Percentiles rank a stretch among this genome's conserved stretches.
Conservation (phyloP, 2,888 invertebrate species). For the Xiphydria camelus region DNA sequence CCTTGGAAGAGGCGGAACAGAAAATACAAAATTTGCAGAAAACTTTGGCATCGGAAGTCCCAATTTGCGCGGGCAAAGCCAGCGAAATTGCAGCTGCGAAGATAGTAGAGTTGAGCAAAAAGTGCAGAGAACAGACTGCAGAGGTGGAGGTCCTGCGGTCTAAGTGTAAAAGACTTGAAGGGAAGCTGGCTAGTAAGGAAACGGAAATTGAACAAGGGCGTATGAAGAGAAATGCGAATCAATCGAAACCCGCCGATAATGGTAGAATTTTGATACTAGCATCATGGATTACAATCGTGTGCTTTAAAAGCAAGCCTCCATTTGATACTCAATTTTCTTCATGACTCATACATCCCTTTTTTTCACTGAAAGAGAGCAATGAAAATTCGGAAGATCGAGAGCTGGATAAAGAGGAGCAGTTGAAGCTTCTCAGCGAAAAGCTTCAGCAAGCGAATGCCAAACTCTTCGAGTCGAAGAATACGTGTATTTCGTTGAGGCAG, state of each 20-base stretch:
- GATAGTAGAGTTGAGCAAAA: constrained; percentile 70
- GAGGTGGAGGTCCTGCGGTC: constrained; percentile 66
- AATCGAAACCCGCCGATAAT: no score
- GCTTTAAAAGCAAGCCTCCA: no score
- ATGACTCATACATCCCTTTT: no score
- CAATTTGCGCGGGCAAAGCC: constrained; percentile 41
- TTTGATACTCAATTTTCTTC: no score
- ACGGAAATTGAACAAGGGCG: constrained; percentile 21
- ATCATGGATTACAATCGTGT: no score
- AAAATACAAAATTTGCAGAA: constrained; percentile 20
- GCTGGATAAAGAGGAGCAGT: constrained; percentile 59
- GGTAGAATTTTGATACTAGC: no score
- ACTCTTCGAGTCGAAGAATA: constrained; percentile 71
- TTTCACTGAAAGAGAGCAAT: constrained; percentile 2
- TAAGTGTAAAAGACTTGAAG: constrained; percentile 63
- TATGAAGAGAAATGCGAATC: neutral
- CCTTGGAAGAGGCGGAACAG: constrained; percentile 34
- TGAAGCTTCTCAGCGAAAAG: constrained; percentile 67
- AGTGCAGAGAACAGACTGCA: constrained; percentile 66
- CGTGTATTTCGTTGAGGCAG: constrained; percentile 69
- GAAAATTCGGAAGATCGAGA: constrained; percentile 23
- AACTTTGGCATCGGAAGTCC: constrained; percentile 2
- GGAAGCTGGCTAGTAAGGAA: constrained; percentile 60
- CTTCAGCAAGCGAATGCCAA: constrained; percentile 65
- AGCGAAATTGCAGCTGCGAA: constrained; percentile 66